Evolutionary conservation across 2,113 vertebrate species (phyloP), one percentile per base, ranked within the genome.

Genomic region (Erinaceus europaeus): DNA sequence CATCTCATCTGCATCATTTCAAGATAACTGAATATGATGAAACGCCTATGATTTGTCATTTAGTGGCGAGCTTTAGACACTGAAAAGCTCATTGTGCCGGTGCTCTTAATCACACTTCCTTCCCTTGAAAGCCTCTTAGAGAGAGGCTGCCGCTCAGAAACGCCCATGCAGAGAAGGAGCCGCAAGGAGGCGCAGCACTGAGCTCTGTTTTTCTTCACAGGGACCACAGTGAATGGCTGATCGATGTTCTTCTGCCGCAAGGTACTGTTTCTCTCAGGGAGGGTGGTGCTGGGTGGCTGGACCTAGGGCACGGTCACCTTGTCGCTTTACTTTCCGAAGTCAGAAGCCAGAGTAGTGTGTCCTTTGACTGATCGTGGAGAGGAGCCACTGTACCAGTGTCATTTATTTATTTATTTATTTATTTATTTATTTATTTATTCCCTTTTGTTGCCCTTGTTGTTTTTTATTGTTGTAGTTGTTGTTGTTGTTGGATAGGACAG

Each of bases 231-330:
- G 98, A 99, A 97, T 99, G 99, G 99, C 96, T 99, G 94, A 98
- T 99, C 96, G 99, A 99, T 96, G 99, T 99, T 82, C 98, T 99
- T 86, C 97, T 99, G 61, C 99, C 99, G 38, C 99, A 99, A 99
- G 99, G 99, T 99, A 98, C 97, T 98, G 88, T 79, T 84, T 94
- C 52, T 88, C 95, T 95, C 79, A 46, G 81, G 73, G 95, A 95
- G 89, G 84, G 80, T 95, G 92, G 93, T 94, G 81, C 90, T 91
- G 89, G 84, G 27, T 90, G 86, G 88, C 91, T 29, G 91, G 83
- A 83, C 59, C 86, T 91, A 79, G 90, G 29, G 85, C 79, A 4
- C 36, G 69, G 65, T 86, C 91, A 48, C 62, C 82, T 96, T 91
- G 34, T 96, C 82, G 81, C 91, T 86, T 88, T 84, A 82, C 78